These are phyloP conservation scores for Mustelus asterias DNA, from an alignment of 2,113 vertebrate species.

Conservation along the genomic window DNA sequence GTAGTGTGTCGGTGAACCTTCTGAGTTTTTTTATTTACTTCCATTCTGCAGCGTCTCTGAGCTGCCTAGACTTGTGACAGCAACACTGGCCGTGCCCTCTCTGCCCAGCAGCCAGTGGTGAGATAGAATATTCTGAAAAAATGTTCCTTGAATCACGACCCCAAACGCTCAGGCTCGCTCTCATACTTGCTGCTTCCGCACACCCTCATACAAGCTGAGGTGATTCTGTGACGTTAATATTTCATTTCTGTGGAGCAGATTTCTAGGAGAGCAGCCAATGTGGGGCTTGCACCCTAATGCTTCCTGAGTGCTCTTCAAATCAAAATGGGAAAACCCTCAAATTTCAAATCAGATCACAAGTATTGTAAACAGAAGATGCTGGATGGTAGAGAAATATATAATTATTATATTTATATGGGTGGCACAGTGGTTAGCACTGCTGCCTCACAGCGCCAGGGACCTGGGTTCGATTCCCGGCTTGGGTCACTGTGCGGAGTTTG, in stretches of 20 bases:
- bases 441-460: too few relatives aligned
- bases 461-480: too few relatives aligned
- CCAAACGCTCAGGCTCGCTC: background rate
- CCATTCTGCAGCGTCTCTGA: background rate
- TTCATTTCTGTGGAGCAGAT: background rate
- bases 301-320: background rate
- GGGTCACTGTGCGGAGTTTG: too few relatives aligned
- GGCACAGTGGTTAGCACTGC: too few relatives aligned
- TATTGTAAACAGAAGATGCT: background rate
- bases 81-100: background rate
- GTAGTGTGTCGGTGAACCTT: background rate
- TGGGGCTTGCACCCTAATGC: background rate
- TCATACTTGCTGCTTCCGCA: background rate
- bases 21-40: background rate
- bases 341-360: background rate
- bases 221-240: background rate
- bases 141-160: background rate
- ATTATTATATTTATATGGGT: background rate
- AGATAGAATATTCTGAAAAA: background rate
- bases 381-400: background rate
- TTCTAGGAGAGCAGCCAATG: background rate
- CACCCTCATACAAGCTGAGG: background rate
- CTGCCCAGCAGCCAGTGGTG: background rate
- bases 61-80: background rate
- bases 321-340: background rate